phyloP scores from a whole-genome alignment of 1,140 invertebrate genomes.

The Oreohelix idahoensis region DNA sequence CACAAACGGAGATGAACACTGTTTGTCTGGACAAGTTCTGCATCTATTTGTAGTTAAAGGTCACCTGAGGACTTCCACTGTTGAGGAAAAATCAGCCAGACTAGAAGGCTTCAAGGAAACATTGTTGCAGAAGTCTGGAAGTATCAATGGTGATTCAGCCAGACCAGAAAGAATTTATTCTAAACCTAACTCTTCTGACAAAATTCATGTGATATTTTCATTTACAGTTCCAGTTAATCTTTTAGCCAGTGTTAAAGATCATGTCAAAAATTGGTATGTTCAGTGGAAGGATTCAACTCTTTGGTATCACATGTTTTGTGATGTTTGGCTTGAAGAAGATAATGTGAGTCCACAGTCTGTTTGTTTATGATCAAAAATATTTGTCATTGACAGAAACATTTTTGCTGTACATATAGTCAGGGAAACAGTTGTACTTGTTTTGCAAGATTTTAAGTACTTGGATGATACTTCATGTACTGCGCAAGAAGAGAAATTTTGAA shows the following conservation, averaged over 20 bases:
- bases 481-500: too few relatives aligned
- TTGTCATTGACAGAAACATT: too few relatives aligned
- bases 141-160: too few relatives aligned
- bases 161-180: too few relatives aligned
- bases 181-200: not conserved
- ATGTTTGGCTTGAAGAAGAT: not conserved
- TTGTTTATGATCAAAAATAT: not conserved
- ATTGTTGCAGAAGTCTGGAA: not conserved
- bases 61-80: not conserved
- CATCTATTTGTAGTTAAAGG: constrained; percentile 6
- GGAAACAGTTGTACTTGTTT: too few relatives aligned
- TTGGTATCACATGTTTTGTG: not conserved
- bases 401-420: too few relatives aligned
- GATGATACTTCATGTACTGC: too few relatives aligned
- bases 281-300: not conserved
- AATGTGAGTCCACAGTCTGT: not conserved
- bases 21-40: not conserved
- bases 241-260: not conserved
- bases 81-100: not conserved
- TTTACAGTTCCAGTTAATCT: constrained; percentile 11
- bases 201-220: not conserved
- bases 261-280: not conserved
- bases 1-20: not conserved
- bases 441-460: too few relatives aligned
- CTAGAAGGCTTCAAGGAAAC: not conserved